These are phyloP conservation scores for Zalophus californianus DNA, from an alignment of 2,797 vertebrate species.

Conservation along the genomic window DNA sequence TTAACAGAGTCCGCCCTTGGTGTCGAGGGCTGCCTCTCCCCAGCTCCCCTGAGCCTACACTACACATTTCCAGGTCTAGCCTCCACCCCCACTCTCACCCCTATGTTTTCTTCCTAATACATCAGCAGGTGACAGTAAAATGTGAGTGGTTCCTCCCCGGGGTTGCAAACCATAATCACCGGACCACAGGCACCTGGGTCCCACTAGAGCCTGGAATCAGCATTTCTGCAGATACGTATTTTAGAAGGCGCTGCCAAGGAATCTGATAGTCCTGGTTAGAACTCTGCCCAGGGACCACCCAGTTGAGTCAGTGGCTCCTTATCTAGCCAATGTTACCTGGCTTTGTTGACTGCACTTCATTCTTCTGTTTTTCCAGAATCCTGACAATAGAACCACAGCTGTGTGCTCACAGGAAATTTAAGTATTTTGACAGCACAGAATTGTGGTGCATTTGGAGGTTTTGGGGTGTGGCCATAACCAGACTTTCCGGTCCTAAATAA, in stretches of 20 bases:
- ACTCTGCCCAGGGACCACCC: neutral
- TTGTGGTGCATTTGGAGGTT: slow-evolving; percentile 27
- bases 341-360: neutral
- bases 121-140: neutral
- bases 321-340: neutral
- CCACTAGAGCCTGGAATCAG: rapidly evolving
- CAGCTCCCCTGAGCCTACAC: neutral
- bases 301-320: neutral
- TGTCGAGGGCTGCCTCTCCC: neutral
- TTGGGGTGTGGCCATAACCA: neutral
- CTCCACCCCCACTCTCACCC: neutral
- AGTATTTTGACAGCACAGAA: slow-evolving; percentile 45
- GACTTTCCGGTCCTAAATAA: slow-evolving; percentile 39
- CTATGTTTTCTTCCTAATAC: neutral
- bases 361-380: slow-evolving; percentile 21
- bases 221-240: neutral
- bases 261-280: neutral
- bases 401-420: neutral
- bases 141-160: neutral
- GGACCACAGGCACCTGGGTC: neutral
- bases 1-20: neutral
- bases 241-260: neutral
- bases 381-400: neutral
- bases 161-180: neutral
- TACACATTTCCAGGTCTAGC: neutral